Conservation (phyloP, 1,140 invertebrate species). For the Pissodes strobi region DNA sequence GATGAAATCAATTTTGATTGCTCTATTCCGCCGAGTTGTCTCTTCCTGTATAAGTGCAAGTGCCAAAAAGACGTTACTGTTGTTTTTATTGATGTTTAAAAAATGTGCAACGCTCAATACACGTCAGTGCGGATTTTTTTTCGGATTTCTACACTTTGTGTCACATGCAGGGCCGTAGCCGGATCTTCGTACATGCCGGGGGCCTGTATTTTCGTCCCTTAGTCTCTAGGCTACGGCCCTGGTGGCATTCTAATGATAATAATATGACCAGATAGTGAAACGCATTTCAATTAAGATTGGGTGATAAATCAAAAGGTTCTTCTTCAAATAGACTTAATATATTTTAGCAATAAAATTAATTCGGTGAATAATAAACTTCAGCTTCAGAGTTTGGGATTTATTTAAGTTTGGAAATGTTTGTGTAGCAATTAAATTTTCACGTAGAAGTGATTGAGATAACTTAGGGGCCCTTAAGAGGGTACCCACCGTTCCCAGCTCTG, state of each 20-base stretch:
- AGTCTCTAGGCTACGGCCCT: too few species aligned
- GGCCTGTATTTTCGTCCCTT: too few species aligned
- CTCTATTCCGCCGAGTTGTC: not conserved
- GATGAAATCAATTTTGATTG: too few species aligned
- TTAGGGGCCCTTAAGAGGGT: too few species aligned
- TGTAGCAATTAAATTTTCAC: too few species aligned
- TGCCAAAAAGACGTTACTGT: constrained; percentile 25
- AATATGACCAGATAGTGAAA: constrained; percentile 2
- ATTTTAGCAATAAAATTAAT: constrained; percentile 2
- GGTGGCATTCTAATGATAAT: not conserved
- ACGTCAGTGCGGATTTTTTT: not conserved
- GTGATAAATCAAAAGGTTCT: constrained; percentile 1
- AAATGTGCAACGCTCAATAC: not conserved
- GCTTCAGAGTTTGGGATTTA: too few species aligned
- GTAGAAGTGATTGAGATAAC: too few species aligned
- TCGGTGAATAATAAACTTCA: too few species aligned
- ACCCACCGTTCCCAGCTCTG: too few species aligned
- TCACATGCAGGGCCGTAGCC: too few species aligned
- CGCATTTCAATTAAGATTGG: not conserved
- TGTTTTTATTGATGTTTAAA: constrained; percentile 20
- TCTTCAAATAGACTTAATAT: not conserved
- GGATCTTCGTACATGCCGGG: too few species aligned
- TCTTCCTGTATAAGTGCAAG: constrained; percentile 17
- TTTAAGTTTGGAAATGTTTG: too few species aligned
- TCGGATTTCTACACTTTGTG: not conserved